phyloP scores from a whole-genome alignment of 2,888 invertebrate species.

The Ichneumoninae sp. region DNA sequence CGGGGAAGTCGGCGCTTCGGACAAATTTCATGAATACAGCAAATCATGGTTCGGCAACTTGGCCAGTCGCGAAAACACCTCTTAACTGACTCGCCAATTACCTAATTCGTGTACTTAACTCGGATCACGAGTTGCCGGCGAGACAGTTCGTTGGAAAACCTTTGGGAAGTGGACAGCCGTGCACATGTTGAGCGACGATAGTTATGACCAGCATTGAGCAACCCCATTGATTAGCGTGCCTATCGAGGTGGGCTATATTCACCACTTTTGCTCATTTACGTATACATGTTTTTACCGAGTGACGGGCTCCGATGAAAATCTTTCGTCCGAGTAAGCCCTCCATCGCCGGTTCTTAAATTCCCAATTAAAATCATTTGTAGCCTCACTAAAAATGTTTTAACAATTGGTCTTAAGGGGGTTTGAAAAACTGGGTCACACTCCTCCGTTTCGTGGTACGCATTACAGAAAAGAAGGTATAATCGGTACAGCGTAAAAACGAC shows the following conservation, averaged over 20 bases:
- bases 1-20: neutral
- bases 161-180: neutral
- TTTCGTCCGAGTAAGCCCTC: too few species aligned
- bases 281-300: neutral
- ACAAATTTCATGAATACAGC: neutral
- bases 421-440: constrained; percentile 4
- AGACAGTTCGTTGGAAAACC: neutral
- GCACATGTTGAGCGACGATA: too few species aligned
- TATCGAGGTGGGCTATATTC: too few species aligned
- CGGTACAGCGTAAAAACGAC: constrained; percentile 14
- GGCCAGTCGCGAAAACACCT: neutral
- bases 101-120: neutral
- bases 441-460: neutral
- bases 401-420: neutral
- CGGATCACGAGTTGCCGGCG: neutral
- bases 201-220: too few species aligned
- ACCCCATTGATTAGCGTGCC: too few species aligned
- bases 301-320: neutral
- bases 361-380: neutral
- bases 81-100: neutral
- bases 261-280: too few species aligned
- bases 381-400: neutral
- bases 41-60: neutral
- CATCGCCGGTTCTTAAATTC: neutral
- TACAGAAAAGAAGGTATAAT: constrained; percentile 8